Percentiles rank a stretch among this genome's conserved stretches.
Conservation (phyloP, 2,797 vertebrate genomes). For the Pachyuromys duprasi region DNA sequence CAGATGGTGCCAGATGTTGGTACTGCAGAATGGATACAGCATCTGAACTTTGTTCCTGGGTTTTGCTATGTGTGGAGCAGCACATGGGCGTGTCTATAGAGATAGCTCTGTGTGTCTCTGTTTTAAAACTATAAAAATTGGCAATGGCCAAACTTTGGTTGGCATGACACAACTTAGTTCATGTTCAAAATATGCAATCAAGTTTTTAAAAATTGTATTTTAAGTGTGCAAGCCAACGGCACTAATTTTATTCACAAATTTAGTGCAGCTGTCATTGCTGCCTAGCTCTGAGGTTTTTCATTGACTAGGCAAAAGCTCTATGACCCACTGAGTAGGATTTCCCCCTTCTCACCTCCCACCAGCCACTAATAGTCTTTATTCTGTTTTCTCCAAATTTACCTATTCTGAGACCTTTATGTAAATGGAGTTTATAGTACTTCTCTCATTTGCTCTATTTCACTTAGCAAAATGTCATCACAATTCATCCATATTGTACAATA, state of each 20-base stretch:
- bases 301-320: neutral
- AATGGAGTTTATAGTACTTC: neutral
- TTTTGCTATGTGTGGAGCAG: neutral
- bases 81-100: neutral
- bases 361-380: neutral
- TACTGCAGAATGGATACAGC: neutral
- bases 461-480: neutral
- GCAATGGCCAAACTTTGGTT: neutral
- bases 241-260: neutral
- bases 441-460: neutral
- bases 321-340: neutral
- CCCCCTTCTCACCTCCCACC: neutral
- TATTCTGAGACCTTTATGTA: neutral
- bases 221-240: too few species aligned
- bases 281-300: neutral
- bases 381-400: neutral
- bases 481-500: neutral
- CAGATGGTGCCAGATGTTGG: neutral
- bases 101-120: neutral
- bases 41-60: neutral
- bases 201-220: neutral
- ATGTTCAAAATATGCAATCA: neutral
- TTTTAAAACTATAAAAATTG: neutral
- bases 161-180: neutral
- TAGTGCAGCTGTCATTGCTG: neutral